Evolutionary conservation across 1,140 invertebrate genomes (phyloP).

Genomic region (Tetraneura akinire): DNA sequence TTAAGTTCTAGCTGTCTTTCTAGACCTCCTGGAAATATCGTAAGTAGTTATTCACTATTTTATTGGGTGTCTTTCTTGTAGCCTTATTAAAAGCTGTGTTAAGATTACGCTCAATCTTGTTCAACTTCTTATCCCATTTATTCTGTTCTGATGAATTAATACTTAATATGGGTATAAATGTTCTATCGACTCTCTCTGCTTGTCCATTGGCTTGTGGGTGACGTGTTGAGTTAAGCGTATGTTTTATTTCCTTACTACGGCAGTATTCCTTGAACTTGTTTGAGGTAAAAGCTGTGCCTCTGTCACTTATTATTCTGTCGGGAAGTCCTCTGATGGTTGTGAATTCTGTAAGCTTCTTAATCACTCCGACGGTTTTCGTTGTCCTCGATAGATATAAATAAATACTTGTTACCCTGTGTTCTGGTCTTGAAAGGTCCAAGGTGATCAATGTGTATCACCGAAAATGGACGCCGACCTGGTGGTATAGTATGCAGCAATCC

Average conservation of each 20-base stretch:
- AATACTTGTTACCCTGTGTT: background rate
- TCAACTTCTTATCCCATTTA: background rate
- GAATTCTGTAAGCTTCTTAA: background rate
- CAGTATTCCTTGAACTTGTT: background rate
- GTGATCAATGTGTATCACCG: background rate
- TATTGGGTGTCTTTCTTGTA: background rate
- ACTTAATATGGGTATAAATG: background rate
- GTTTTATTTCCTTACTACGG: background rate
- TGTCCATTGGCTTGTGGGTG: background rate
- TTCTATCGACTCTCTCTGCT: background rate
- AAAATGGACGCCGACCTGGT: background rate
- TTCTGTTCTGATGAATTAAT: background rate
- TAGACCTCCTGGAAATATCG: background rate
- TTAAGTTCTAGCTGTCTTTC: too few species aligned
- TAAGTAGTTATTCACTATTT: background rate
- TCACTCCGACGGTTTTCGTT: background rate
- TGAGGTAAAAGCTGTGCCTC: background rate
- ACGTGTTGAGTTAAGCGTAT: background rate
- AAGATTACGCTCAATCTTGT: background rate
- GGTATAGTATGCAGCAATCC: slow-evolving; percentile 53
- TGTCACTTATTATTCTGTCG: background rate
- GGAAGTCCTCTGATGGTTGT: background rate
- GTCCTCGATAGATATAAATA: background rate
- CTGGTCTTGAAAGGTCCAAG: background rate
- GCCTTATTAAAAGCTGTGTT: background rate